A percentile compares a stretch with the other conserved stretches of the same genome.
Conservation (phyloP, 2,888 invertebrate species). For the Leucoptera coffeella region DNA sequence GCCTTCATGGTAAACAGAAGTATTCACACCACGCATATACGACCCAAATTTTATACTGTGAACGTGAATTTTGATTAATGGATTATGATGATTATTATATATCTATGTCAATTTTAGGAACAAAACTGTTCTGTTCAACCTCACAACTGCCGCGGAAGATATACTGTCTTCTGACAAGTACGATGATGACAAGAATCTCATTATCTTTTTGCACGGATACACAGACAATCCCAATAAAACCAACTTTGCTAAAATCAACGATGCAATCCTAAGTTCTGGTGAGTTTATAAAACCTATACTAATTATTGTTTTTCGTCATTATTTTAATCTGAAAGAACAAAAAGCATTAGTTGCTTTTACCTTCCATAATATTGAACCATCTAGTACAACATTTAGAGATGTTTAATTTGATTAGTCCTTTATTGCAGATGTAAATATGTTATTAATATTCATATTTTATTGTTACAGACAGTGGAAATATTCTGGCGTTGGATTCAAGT, state of each 20-base stretch:
- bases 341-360: too few species aligned
- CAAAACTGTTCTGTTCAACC: conserved; percentile 15
- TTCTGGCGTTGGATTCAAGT: conserved; percentile 35
- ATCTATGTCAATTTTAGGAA: too few species aligned
- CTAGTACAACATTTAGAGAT: too few species aligned
- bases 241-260: conserved; percentile 16
- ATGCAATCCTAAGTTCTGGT: conserved; percentile 11
- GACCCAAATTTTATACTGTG: conserved; percentile 10
- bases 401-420: too few species aligned
- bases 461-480: conserved; percentile 16
- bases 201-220: conserved; percentile 33
- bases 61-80: too few species aligned
- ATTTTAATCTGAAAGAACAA: too few species aligned
- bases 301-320: too few species aligned
- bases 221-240: conserved; percentile 21
- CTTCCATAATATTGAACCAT: too few species aligned
- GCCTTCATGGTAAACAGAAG: background rate
- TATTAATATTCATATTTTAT: too few species aligned
- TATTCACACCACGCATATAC: too few species aligned
- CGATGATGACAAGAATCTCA: conserved; percentile 12
- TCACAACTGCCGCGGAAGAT: conserved; percentile 12
- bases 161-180: conserved; percentile 12
- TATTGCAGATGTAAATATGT: too few species aligned
- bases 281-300: conserved; percentile 1
- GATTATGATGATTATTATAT: too few species aligned